These are phyloP conservation scores for Phoenoteleia sp. DNA, from an alignment of 2,888 invertebrate genomes.

Conservation along the genomic window DNA sequence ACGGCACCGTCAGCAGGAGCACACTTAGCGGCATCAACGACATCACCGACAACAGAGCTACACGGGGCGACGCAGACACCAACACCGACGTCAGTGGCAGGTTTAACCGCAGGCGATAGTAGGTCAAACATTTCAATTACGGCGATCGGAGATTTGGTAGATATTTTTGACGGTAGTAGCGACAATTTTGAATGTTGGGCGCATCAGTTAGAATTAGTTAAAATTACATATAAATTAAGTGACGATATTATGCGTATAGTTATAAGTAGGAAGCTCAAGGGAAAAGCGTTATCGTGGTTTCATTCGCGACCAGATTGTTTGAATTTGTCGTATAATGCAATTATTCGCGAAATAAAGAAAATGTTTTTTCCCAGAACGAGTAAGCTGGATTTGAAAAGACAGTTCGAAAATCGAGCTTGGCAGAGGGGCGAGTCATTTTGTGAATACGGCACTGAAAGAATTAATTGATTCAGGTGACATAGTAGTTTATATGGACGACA, in stretches of 20 bases:
- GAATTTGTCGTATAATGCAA: conserved; percentile 8
- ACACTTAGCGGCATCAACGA: too few relatives aligned
- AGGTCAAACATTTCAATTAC: background rate
- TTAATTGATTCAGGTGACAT: conserved; percentile 26
- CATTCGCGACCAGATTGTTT: conserved; percentile 60
- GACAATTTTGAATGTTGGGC: conserved; percentile 39
- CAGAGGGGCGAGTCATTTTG: conserved; percentile 45
- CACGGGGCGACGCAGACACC: too few relatives aligned
- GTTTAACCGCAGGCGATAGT: too few relatives aligned
- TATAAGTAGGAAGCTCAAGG: conserved; percentile 53
- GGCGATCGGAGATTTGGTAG: background rate
- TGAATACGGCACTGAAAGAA: conserved; percentile 32
- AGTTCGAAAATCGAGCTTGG: conserved; percentile 60
- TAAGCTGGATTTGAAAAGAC: conserved; percentile 8
- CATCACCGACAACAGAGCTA: too few relatives aligned
- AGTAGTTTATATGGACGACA: conserved; percentile 25
- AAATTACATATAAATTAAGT: conserved; percentile 27
- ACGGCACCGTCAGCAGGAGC: too few relatives aligned
- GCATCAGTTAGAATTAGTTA: conserved; percentile 37
- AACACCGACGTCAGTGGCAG: too few relatives aligned
- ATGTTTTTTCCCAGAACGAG: conserved; percentile 42
- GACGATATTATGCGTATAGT: conserved; percentile 38
- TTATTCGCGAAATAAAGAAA: conserved; percentile 37
- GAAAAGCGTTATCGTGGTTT: conserved; percentile 61
- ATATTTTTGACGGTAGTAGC: background rate